These are phyloP conservation scores for Eumeta japonica DNA, from an alignment of 1,140 invertebrate genomes.

Conservation along the genomic window DNA sequence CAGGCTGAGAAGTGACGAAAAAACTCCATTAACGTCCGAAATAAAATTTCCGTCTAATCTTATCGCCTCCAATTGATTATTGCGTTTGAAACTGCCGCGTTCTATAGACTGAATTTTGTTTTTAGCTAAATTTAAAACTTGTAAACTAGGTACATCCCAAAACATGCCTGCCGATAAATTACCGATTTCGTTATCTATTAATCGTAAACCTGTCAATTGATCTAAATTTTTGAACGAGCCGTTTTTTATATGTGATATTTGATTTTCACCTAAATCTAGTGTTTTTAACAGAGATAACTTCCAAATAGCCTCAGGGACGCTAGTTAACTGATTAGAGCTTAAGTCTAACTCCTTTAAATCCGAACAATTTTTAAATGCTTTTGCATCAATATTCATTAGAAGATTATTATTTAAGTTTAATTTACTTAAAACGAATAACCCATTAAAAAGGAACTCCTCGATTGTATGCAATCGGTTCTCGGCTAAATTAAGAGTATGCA, in stretches of 20 bases:
- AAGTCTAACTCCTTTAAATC: constrained; percentile 86
- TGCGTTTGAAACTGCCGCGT: constrained; percentile 76
- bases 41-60: constrained; percentile 83
- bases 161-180: constrained; percentile 84
- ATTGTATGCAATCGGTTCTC: constrained; percentile 81
- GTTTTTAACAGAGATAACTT: constrained; percentile 81
- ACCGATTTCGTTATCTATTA: constrained; percentile 84
- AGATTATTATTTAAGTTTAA: constrained; percentile 82
- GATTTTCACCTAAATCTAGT: constrained; percentile 84
- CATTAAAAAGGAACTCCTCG: constrained; percentile 79
- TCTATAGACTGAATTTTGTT: constrained; percentile 85
- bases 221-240: constrained; percentile 80
- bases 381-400: constrained; percentile 71
- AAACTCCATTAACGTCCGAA: constrained; percentile 83
- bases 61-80: constrained; percentile 78
- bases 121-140: constrained; percentile 82
- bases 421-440: constrained; percentile 79
- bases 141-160: constrained; percentile 76
- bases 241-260: constrained; percentile 76
- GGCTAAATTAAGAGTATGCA: constrained; percentile 82
- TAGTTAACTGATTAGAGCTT: constrained; percentile 77
- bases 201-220: constrained; percentile 77
- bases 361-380: constrained; percentile 86
- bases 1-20: constrained; percentile 74
- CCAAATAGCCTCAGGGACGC: constrained; percentile 78